Base-by-base conservation (phyloP, 2,797 vertebrate genomes). In the Babyrousa celebensis region DNA sequence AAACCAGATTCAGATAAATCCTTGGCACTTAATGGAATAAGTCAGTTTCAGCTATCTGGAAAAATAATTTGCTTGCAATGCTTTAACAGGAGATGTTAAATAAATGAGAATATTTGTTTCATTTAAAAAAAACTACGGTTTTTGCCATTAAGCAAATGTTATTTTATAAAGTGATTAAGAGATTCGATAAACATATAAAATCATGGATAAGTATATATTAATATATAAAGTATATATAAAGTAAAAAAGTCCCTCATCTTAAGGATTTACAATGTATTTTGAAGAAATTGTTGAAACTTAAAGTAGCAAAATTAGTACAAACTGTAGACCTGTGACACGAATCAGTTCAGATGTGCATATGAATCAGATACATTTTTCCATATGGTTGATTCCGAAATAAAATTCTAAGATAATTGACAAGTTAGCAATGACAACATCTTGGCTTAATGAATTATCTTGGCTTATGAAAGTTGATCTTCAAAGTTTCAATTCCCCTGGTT, bases 11-110 rank as follows among this genome's bases (percentile, higher is more conserved):
- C 92, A 91, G 63, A 67, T 68, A 70, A 92, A 93, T 75, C 85
- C 85, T 86, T 91, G 94, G 89, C 92, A 86, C 27, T 43, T 82
- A 54, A 63, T 65, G 23, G 82, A 90, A 11, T 54, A 62, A 96
- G 75, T 36, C 63, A 97, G 79, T 71, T 86, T 91, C 72, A 43
- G 67, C 71, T 97, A 84, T 85, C 89, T 97, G 97, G 86, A 72
- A 96, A 96, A 95, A 90, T 62, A 70, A 84, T 95, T 92, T 67
- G 56, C 83, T 70, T 84, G 58, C 8, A 68, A 3, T 48, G 40
- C 79, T 89, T 96, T 88, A 80, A 65, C 75, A 67, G 83, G 88
- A 91, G 70, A 89, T 72, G 58, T 52, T 90, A 80, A 88, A 32
- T 83, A 85, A 83, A 85, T 20, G 48, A 79, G 29, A 90, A 67